Evolutionary conservation across 2,113 vertebrate genomes (phyloP).

Genomic region (Coracopsis vasa): DNA sequence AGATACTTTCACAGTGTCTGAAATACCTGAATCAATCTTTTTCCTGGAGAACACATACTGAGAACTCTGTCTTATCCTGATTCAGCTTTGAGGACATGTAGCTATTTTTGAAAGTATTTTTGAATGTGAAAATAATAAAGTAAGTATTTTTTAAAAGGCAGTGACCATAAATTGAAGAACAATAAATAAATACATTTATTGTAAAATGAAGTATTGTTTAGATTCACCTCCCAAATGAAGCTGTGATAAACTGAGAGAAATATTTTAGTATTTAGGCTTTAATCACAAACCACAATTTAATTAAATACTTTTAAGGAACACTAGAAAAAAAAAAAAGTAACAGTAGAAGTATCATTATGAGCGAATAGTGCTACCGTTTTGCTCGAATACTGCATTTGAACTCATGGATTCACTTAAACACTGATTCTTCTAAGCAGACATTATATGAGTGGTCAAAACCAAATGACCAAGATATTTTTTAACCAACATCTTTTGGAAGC

Average conservation of each 20-base stretch:
- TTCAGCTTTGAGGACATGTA: not conserved
- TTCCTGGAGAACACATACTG: not conserved
- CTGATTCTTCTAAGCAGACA: not conserved
- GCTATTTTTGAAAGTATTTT: not conserved
- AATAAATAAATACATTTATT: not conserved
- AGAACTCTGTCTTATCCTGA: not conserved
- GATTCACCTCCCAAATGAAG: not conserved
- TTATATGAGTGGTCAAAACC: not conserved
- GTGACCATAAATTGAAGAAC: not conserved
- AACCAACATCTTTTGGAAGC: not conserved
- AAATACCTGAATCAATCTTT: not conserved
- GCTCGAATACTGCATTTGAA: not conserved
- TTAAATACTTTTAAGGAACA: not conserved
- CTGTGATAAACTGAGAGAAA: not conserved
- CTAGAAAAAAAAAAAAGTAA: not conserved
- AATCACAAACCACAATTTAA: slow-evolving; percentile 20
- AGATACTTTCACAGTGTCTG: not conserved
- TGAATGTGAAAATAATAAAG: not conserved
- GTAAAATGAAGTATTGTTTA: not conserved
- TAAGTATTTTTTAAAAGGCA: not conserved
- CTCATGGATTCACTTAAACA: not conserved
- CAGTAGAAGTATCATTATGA: not conserved
- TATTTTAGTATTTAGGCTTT: not conserved
- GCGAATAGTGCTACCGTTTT: not conserved
- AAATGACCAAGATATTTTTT: not conserved